Evolutionary conservation across 1,140 invertebrate species (phyloP).

Genomic region (Wasmannia auropunctata): DNA sequence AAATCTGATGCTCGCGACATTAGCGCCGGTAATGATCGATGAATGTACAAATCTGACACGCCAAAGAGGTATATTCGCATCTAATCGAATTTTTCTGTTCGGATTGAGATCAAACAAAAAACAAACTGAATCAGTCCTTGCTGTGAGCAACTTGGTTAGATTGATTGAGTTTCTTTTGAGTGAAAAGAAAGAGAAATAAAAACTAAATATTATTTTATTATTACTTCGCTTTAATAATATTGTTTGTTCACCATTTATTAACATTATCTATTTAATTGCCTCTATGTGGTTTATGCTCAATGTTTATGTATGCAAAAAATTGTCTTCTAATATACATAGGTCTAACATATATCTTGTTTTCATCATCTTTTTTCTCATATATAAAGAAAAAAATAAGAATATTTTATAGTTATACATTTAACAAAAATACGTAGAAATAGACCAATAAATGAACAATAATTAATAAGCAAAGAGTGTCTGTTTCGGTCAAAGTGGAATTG

Average conservation of each 20-base stretch:
- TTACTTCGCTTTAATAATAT: not conserved
- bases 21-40: constrained; percentile 25
- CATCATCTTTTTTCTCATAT: not conserved
- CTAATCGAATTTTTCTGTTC: not conserved
- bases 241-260: too few species aligned
- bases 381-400: not conserved
- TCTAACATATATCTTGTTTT: not conserved
- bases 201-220: not conserved
- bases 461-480: too few species aligned
- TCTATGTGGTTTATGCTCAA: not conserved
- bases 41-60: constrained; percentile 7
- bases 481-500: too few species aligned
- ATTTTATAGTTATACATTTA: too few species aligned
- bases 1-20: not conserved
- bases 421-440: too few species aligned
- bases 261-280: not conserved
- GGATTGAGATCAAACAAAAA: not conserved
- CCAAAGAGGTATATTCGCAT: not conserved
- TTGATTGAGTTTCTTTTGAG: not conserved
- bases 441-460: too few species aligned
- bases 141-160: not conserved
- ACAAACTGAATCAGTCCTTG: not conserved
- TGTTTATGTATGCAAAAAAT: not conserved
- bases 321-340: too few species aligned
- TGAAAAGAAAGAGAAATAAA: not conserved